Conservation (phyloP, 2,113 vertebrate genomes). For the Calidris pygmaea region DNA sequence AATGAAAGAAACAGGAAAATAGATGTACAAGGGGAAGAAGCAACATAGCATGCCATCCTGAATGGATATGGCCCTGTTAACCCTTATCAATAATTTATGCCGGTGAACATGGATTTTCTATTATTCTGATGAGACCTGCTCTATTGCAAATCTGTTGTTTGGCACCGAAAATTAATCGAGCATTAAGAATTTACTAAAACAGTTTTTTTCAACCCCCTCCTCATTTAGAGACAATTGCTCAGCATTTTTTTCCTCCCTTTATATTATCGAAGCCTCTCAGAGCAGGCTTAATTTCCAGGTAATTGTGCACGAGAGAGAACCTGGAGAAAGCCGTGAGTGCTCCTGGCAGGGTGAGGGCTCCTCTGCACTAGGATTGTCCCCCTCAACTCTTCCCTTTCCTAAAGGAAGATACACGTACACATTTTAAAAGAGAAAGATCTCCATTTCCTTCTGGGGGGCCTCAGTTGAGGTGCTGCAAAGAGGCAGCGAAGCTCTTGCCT, state of each 20-base stretch:
- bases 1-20: background rate
- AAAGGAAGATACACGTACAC: too few relatives aligned
- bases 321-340: background rate
- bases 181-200: background rate
- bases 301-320: background rate
- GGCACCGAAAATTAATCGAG: background rate
- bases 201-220: background rate
- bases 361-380: background rate
- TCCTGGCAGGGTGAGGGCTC: background rate
- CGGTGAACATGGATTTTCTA: conserved; percentile 23
- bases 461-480: background rate
- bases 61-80: background rate
- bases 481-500: background rate
- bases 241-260: background rate
- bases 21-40: background rate
- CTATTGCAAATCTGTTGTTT: background rate
- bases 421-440: background rate
- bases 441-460: background rate
- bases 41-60: background rate
- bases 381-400: background rate
- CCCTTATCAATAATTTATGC: conserved; percentile 1
- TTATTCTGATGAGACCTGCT: background rate
- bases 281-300: background rate
- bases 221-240: background rate
- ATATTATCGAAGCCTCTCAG: background rate